These are phyloP conservation scores for Regulus satrapa DNA, from an alignment of 2,113 vertebrate species.

Conservation along the genomic window DNA sequence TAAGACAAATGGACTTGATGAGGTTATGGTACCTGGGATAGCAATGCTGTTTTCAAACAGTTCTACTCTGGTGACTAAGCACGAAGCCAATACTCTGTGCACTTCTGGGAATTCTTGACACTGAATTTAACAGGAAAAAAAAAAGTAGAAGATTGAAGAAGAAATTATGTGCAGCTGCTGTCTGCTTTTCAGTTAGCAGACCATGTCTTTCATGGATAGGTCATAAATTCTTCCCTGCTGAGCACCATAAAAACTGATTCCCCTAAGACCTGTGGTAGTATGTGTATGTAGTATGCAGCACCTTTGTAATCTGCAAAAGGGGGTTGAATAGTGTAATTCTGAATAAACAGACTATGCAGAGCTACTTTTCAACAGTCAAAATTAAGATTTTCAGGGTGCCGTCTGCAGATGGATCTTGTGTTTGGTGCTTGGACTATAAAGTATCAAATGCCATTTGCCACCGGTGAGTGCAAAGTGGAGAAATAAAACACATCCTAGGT, in stretches of 20 bases:
- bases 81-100: neutral
- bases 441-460: neutral
- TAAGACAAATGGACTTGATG: neutral
- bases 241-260: neutral
- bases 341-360: neutral
- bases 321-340: neutral
- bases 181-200: constrained; percentile 54
- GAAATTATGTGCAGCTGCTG: constrained; percentile 34
- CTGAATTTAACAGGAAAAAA: neutral
- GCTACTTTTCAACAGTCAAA: neutral
- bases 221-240: constrained; percentile 38
- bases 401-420: neutral
- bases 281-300: neutral
- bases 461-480: neutral
- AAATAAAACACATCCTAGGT: neutral
- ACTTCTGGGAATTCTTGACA: neutral
- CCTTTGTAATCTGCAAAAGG: neutral
- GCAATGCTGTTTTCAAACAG: neutral
- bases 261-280: neutral
- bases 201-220: constrained; percentile 1
- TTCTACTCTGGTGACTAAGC: neutral
- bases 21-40: neutral
- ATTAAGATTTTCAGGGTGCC: neutral
- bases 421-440: neutral
- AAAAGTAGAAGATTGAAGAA: neutral